Evolutionary conservation across 2,113 vertebrate genomes (phyloP), one percentile per base, ranked within the genome.

Genomic region (Silurus meridionalis): DNA sequence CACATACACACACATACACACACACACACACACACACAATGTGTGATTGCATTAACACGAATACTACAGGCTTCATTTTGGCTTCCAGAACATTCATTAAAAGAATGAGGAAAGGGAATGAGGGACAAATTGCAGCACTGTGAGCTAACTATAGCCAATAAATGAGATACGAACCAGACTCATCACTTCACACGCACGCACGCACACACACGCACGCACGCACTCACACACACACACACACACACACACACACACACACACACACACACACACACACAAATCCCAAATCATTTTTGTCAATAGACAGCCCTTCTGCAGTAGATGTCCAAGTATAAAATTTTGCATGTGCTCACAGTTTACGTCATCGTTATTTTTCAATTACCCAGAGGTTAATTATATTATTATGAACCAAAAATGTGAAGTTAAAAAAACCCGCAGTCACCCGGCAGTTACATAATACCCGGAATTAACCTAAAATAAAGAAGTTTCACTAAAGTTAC

Each of bases 11-110:
- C 53, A 57, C 75, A n/a, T 9, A 17, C 77, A 28, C 52, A 79
- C 78, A 64, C 80, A 64, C 28, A 64, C 46, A 53, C 5, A 53
- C 80, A 64, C 46, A 8, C 21, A 66, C 5, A 37, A 37, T 37
- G 53, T 67, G 23, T 6, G n/a, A 52, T 52, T 52, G 55, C 14
- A 28, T 66, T 63, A 64, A 82, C 67, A 74, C 21, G 60, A 82
- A 60, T 58, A 50, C 25, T 23, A 53, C 61, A 71, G 53, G 71
- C 57, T 48, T 48, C 58, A 82, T 80, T 58, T 72, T 17, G 48
- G 46, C 79, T 71, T 84, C 83, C 46, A n/a, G 37, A 77, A 75
- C 85, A 77, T 86, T 86, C 69, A 86, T 82, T 37, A 53, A 61
- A 58, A 60, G 46, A 63, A 82, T 21, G n/a, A 25, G 64, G 46